Base-by-base conservation (phyloP, 2,113 vertebrate species). In the Isurus oxyrinchus region DNA sequence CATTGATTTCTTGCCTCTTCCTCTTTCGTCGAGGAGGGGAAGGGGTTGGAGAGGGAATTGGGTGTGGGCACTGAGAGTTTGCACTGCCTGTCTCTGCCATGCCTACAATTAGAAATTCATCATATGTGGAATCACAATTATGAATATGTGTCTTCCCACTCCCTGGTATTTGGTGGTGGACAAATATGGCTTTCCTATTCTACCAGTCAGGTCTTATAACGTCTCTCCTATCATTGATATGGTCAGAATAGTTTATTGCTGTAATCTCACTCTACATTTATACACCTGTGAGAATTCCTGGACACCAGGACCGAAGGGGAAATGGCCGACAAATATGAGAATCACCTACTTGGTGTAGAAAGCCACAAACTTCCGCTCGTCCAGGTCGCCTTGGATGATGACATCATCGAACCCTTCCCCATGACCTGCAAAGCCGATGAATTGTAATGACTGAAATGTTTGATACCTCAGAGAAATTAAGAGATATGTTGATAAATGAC, bases 371-470 rank as follows among this genome's bases (percentile, higher is more conserved):
- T 99, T 99, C 96, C 99, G 98, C 96, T 99, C 99, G 84, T 99
- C 99, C 97, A 99, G 97, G 97, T 99, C 99, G 91, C 99, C 99
- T 97, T 99, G 99, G 98, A 99, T 99, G 96, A 99, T 98, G 97
- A 99, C 99, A 57, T 99, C 99, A 97, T 99, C 99, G 1, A 99
- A 99, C 94, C 99, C 99, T 94, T 99, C 99, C 96, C 99, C 99
- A 0, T 99, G 98, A 97, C 99, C 99, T 99, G 97, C 53, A 96
- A 97, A 96, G 59, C 96, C 19, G 96, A 72, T 49, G 31, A 95
- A 59, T 19, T 35, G 49, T 0, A 95, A 95, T 55, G 23, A 95
- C 25, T 16, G 25, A 72, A 67, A 14, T 23, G 16, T 31, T 53
- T 72, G 53, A 31, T 72, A 69, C 35, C 59, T 49, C 90, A 40